phyloP scores from a whole-genome alignment of 2,113 vertebrate genomes.

The Cyanistes caeruleus region DNA sequence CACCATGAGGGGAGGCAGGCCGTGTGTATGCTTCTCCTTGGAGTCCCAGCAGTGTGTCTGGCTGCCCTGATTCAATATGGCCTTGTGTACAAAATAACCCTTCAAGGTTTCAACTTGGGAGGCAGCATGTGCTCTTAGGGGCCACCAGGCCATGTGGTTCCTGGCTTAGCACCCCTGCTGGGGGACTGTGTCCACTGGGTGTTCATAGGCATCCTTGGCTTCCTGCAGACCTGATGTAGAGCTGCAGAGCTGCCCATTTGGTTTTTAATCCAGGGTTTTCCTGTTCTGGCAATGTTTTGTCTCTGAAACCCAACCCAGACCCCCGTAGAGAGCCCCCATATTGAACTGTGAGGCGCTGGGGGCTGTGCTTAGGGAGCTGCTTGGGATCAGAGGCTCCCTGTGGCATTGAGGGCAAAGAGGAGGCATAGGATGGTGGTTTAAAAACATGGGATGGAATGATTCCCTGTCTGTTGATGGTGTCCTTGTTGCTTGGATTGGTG shows the following conservation, averaged over 20 bases:
- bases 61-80: neutral
- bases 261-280: neutral
- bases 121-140: rapidly evolving
- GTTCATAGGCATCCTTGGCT: neutral
- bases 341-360: neutral
- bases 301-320: neutral
- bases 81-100: neutral
- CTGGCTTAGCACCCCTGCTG: neutral
- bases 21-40: rapidly evolving
- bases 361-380: neutral
- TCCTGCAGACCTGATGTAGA: neutral
- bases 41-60: neutral
- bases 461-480: neutral
- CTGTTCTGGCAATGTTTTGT: neutral
- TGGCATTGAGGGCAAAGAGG: rapidly evolving
- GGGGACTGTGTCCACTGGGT: neutral
- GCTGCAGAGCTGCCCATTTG: neutral
- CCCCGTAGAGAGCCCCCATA: rapidly evolving
- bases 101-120: neutral
- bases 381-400: neutral
- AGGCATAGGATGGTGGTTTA: neutral
- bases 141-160: neutral
- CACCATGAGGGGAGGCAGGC: neutral
- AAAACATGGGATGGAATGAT: neutral
- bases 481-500: neutral